A percentile compares a stretch with the other conserved stretches of the same genome.
phyloP scores from a whole-genome alignment of 1,140 invertebrate genomes.

The Aphidius ervi region DNA sequence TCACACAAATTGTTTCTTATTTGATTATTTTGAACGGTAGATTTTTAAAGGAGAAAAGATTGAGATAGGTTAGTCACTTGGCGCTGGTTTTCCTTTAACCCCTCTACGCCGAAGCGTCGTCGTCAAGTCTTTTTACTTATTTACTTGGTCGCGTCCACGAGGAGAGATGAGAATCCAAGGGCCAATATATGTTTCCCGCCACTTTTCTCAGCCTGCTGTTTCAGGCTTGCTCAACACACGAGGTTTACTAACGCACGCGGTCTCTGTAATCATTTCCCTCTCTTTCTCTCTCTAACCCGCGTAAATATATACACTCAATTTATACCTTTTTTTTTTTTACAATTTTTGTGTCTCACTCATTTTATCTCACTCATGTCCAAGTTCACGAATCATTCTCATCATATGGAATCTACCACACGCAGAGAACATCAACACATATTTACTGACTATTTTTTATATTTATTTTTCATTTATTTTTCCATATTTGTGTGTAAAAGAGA shows the following conservation, averaged over 20 bases:
- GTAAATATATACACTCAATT: no score
- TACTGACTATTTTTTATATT: no score
- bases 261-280: background rate
- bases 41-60: background rate
- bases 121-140: background rate
- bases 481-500: background rate
- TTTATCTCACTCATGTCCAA: constrained; percentile 9
- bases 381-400: constrained; percentile 25
- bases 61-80: constrained; percentile 16
- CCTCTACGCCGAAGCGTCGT: background rate
- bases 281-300: background rate
- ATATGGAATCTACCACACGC: constrained; percentile 9
- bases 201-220: constrained; percentile 18
- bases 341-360: constrained; percentile 11
- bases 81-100: background rate
- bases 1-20: no score
- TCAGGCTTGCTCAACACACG: background rate
- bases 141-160: background rate
- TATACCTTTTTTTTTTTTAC: no score
- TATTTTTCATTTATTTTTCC: background rate
- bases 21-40: no score
- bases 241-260: constrained; percentile 15
- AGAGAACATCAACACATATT: background rate
- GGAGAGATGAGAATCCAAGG: constrained; percentile 5
- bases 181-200: constrained; percentile 20